Conservation (phyloP, 1,140 invertebrate genomes). For the Papilio machaon region DNA sequence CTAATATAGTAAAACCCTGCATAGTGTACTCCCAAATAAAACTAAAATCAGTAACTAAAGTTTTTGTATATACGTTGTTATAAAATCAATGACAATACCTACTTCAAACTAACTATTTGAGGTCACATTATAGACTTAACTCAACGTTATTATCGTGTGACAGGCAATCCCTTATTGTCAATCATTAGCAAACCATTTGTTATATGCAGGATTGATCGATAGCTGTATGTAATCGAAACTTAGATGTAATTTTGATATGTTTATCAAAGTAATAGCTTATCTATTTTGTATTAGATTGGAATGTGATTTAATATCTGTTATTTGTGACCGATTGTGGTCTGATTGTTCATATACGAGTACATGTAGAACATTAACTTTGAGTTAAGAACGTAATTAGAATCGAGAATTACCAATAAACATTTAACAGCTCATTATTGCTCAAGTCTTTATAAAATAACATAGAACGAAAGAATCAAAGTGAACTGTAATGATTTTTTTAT, state of each 20-base stretch:
- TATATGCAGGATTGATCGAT: neutral
- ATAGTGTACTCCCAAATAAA: no score
- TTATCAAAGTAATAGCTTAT: neutral
- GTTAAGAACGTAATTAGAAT: no score
- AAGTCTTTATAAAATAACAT: no score
- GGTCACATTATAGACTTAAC: neutral
- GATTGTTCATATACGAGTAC: neutral
- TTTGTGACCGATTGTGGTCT: neutral
- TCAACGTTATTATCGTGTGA: conserved; percentile 2
- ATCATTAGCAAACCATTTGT: conserved; percentile 2
- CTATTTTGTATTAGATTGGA: neutral
- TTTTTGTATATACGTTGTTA: no score
- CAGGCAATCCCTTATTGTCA: conserved; percentile 17
- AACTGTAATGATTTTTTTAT: no score
- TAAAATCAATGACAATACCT: neutral
- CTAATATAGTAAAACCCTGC: no score
- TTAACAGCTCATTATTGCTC: no score
- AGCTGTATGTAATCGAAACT: neutral
- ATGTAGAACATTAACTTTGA: no score
- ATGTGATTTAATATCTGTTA: neutral
- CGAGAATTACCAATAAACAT: no score
- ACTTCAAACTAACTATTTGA: neutral
- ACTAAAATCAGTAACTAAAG: no score
- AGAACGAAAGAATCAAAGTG: no score
- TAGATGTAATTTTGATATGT: neutral